Evolutionary conservation across 2,113 vertebrate genomes (phyloP), one percentile per base, ranked within the genome.

Genomic region (Dipodomys stephensi): DNA sequence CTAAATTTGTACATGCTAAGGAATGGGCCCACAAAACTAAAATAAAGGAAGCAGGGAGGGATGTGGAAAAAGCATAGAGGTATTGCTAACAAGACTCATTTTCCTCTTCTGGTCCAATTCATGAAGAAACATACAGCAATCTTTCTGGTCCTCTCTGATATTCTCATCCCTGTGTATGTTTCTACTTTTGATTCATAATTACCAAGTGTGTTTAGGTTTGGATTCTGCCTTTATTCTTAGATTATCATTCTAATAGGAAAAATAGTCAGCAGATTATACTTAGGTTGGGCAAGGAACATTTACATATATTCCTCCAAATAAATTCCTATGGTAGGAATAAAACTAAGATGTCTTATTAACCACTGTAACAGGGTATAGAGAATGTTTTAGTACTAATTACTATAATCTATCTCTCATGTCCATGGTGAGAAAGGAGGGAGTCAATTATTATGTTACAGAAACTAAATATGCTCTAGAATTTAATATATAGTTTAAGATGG

Each of bases 351-450:
- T 78, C 15, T n/a, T 22, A 92, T 76, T 87, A 88, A 90, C 82
- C 96, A 23, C 0, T 95, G 19, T 80, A 92, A 68, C 27, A 83
- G 74, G 13, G 86, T 89, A 53, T 88, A 22, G 32, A n/a, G 62
- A 46, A 96, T 82, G 83, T 67, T 94, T 96, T 95, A 83, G 83
- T 83, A 92, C 78, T 94, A 95, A 80, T 96, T 94, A 87, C 77
- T 96, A 73, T 91, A 82, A 83, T 92, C 7, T 28, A 74, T 64
- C 90, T 97, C 72, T 32, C 65, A 95, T 0, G 15, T 92, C 83
- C 78, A 92, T 18, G 64, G 39, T 86, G 79, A 90, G 67, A 97
- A 92, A 35, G 90, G n/a, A 86, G 69, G 68, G 78, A 92, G 94
- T 86, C n/a, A 46, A 85, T 88, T 96, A 93, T 97, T 92, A 80